Evolutionary conservation across 2,113 vertebrate species (phyloP).

Genomic region (Columbina picui): DNA sequence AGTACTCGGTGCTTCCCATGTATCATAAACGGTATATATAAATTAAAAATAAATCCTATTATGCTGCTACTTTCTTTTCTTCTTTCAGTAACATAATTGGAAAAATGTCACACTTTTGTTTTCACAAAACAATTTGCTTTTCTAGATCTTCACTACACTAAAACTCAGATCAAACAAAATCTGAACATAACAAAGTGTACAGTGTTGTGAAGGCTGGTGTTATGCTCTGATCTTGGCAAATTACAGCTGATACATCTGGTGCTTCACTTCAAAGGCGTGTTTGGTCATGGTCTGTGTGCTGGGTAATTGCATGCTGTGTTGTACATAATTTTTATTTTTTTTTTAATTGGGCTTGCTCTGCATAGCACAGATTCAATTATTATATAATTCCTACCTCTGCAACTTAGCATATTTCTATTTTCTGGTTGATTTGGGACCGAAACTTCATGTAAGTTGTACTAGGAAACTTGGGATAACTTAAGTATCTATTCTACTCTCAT

Average conservation of each 20-base stretch:
- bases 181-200: background rate
- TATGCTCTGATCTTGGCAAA: background rate
- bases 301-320: constrained; percentile 5
- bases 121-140: background rate
- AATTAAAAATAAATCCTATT: background rate
- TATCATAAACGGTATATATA: background rate
- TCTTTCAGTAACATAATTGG: background rate
- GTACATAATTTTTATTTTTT: constrained; percentile 12
- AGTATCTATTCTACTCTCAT: background rate
- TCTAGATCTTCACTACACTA: background rate
- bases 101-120: background rate
- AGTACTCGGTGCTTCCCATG: background rate
- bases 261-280: background rate
- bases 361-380: background rate
- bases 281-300: constrained; percentile 9
- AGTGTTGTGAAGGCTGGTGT: background rate
- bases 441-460: background rate
- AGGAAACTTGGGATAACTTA: background rate
- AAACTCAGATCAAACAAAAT: background rate
- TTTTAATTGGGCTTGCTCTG: constrained; percentile 1
- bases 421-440: background rate
- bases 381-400: background rate
- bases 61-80: background rate
- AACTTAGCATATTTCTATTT: background rate
- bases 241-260: background rate